These are phyloP conservation scores for Megalurothrips usitatus DNA, from an alignment of 2,888 invertebrate genomes.

Conservation along the genomic window DNA sequence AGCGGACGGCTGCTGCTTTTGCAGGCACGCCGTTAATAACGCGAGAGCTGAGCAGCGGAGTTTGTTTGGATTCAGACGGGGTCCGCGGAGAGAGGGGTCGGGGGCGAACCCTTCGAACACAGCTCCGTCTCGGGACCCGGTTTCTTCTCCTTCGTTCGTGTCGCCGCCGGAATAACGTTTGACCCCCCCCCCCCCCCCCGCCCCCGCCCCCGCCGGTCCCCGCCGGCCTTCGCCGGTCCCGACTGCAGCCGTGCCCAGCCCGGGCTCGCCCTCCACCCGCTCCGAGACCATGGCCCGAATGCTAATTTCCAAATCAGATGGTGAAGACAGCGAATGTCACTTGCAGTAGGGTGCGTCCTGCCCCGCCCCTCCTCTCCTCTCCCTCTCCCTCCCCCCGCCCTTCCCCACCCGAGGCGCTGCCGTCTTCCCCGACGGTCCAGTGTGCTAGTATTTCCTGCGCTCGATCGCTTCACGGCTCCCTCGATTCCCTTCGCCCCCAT, in stretches of 20 bases:
- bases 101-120: no score
- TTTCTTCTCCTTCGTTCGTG: background rate
- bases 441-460: no score
- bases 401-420: no score
- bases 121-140: background rate
- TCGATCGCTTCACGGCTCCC: no score
- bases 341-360: background rate
- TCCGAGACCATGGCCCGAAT: conserved; percentile 12
- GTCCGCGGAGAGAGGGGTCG: background rate
- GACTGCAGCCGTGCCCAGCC: background rate
- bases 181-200: background rate
- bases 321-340: conserved; percentile 19
- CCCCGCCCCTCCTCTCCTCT: background rate
- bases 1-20: background rate
- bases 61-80: background rate
- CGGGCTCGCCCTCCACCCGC: background rate
- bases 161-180: background rate
- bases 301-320: conserved; percentile 25
- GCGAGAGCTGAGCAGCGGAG: background rate
- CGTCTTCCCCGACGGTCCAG: background rate
- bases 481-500: no score
- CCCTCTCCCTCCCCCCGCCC: background rate
- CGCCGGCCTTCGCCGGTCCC: background rate
- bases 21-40: background rate
- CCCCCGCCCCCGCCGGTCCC: background rate